Percentiles rank a stretch among this genome's conserved stretches.
Evolutionary conservation across 2,113 vertebrate species (phyloP).

Genomic region (Empidonax alnorum): DNA sequence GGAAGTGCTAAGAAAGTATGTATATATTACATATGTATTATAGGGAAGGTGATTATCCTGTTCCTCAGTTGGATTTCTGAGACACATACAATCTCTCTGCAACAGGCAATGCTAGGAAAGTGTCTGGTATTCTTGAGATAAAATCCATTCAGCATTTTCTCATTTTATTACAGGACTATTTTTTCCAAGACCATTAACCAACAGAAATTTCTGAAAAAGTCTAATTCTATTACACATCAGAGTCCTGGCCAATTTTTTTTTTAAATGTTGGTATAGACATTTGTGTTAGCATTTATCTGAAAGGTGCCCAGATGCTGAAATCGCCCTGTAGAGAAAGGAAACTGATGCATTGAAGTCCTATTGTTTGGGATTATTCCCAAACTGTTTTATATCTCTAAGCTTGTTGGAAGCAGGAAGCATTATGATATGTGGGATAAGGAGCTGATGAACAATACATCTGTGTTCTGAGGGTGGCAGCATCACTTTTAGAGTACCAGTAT

Average conservation of each 20-base stretch:
- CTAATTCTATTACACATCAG: background rate
- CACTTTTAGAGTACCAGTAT: background rate
- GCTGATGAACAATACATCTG: background rate
- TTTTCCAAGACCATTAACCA: background rate
- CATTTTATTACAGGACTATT: background rate
- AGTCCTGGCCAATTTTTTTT: background rate
- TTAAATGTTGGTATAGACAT: background rate
- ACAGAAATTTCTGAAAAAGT: background rate
- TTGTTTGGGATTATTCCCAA: background rate
- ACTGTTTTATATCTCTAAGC: background rate
- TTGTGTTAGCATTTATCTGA: background rate
- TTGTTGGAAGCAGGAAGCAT: background rate
- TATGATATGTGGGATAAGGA: background rate
- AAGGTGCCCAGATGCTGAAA: background rate
- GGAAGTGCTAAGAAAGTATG: background rate
- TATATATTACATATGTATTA: background rate
- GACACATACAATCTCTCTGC: background rate
- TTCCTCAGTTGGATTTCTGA: background rate
- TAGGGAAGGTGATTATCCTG: background rate
- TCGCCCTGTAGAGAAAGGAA: background rate
- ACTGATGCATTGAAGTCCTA: background rate
- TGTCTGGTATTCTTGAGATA: background rate
- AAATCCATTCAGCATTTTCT: background rate
- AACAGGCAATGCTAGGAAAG: background rate
- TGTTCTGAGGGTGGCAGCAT: background rate